Evolutionary conservation across 2,888 invertebrate species (phyloP).

Genomic region (Thera obeliscata): DNA sequence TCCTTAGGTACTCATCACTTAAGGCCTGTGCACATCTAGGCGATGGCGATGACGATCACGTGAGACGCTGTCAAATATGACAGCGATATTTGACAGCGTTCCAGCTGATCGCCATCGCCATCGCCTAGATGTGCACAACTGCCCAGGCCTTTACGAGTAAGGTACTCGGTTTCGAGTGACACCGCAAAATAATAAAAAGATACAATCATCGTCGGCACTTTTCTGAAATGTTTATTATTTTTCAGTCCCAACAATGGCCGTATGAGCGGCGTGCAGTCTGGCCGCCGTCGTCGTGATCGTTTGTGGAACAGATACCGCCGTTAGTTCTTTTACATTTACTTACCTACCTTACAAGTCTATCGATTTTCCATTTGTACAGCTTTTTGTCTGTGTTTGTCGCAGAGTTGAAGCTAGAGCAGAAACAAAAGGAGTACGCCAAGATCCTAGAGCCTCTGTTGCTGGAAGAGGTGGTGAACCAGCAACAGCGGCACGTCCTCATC

Average conservation of each 20-base stretch:
- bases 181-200: too few species aligned
- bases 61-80: too few species aligned
- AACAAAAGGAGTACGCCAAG: conserved; percentile 11
- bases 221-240: neutral
- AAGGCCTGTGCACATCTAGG: too few species aligned
- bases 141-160: too few species aligned
- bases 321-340: neutral
- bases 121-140: too few species aligned
- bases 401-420: conserved; percentile 13
- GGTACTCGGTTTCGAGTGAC: too few species aligned
- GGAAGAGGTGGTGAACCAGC: conserved; percentile 16
- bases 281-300: neutral
- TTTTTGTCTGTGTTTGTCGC: neutral
- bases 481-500: conserved; percentile 22
- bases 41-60: too few species aligned
- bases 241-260: neutral
- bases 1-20: too few species aligned
- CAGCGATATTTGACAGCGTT: too few species aligned
- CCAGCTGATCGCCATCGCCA: too few species aligned
- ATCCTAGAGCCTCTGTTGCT: conserved; percentile 15
- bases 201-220: too few species aligned
- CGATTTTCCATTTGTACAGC: neutral
- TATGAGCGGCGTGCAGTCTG: neutral
- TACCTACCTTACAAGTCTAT: neutral
- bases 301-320: neutral